A percentile compares a stretch with the other conserved stretches of the same genome.
phyloP scores from a whole-genome alignment of 2,113 vertebrate species.

The Ceyx cyanopectus region DNA sequence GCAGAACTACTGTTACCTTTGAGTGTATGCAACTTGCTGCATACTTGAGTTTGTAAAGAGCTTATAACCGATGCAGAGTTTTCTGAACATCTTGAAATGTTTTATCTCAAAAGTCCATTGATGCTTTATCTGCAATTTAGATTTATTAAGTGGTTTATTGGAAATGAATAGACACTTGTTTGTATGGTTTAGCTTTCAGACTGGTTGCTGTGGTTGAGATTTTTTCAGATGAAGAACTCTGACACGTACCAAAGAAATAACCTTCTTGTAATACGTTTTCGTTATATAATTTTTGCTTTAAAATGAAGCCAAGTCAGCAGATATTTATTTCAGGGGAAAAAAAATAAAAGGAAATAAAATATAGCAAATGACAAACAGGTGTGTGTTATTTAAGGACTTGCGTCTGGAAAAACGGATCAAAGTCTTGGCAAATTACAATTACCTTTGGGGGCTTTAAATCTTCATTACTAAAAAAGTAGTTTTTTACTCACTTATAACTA shows the following conservation, averaged over 20 bases:
- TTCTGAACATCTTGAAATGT: background rate
- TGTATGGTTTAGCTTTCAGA: background rate
- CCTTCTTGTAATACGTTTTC: background rate
- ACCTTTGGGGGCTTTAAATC: background rate
- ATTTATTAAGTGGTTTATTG: background rate
- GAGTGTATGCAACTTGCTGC: rapidly evolving
- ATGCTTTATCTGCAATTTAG: background rate
- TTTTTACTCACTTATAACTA: background rate
- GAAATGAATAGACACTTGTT: background rate
- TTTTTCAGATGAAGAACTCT: background rate
- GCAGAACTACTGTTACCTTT: background rate
- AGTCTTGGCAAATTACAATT: background rate
- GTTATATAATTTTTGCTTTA: background rate
- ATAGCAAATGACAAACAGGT: background rate
- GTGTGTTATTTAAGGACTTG: background rate
- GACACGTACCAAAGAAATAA: background rate
- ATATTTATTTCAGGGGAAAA: background rate
- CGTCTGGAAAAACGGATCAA: background rate
- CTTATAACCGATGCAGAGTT: background rate
- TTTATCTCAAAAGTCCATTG: background rate
- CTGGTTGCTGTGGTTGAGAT: background rate
- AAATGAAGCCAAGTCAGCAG: background rate
- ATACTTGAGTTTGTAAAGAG: background rate
- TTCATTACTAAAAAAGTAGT: background rate
- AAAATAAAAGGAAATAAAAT: background rate